Evolutionary conservation across 2,797 vertebrate species (phyloP).

Genomic region (Hephaestus fuliginosus): DNA sequence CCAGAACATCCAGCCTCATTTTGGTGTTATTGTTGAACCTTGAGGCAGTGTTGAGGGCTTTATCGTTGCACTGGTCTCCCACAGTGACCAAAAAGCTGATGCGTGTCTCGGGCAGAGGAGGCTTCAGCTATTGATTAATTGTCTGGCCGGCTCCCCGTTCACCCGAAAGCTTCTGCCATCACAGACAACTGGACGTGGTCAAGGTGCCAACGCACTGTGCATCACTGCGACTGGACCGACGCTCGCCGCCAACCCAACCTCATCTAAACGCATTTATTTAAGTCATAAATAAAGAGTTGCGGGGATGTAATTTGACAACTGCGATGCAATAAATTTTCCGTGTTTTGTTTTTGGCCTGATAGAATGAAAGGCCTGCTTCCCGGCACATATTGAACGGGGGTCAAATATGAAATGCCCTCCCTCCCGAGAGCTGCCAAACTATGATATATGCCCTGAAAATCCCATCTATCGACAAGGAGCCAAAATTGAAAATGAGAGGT

Average conservation of each 20-base stretch:
- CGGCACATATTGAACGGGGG: conserved; percentile 40
- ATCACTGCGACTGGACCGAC: conserved; percentile 28
- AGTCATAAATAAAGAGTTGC: conserved; percentile 57
- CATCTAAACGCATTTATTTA: conserved; percentile 60
- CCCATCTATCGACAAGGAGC: conserved; percentile 44
- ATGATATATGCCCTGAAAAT: conserved; percentile 57
- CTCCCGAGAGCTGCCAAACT: conserved; percentile 52
- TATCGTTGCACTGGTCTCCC: conserved; percentile 42
- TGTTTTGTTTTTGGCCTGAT: conserved; percentile 52
- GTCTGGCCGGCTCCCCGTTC: conserved; percentile 49
- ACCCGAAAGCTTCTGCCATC: conserved; percentile 49
- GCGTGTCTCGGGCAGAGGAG: conserved; percentile 46
- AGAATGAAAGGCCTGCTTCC: conserved; percentile 46
- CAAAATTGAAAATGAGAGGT: conserved; percentile 56
- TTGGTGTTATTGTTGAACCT: conserved; percentile 20
- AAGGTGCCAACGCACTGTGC: conserved; percentile 54
- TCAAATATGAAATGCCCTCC: conserved; percentile 50
- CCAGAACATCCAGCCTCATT: conserved; percentile 12
- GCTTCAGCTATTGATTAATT: conserved; percentile 78
- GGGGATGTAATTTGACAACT: conserved; percentile 49
- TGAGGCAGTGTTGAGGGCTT: conserved; percentile 30
- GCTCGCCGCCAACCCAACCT: conserved; percentile 45
- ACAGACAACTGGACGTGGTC: conserved; percentile 32
- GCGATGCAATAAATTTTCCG: conserved; percentile 43
- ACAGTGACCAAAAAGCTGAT: conserved; percentile 53